Evolutionary conservation across 2,113 vertebrate species (phyloP).

Genomic region (Romanogobio albipinnatus): DNA sequence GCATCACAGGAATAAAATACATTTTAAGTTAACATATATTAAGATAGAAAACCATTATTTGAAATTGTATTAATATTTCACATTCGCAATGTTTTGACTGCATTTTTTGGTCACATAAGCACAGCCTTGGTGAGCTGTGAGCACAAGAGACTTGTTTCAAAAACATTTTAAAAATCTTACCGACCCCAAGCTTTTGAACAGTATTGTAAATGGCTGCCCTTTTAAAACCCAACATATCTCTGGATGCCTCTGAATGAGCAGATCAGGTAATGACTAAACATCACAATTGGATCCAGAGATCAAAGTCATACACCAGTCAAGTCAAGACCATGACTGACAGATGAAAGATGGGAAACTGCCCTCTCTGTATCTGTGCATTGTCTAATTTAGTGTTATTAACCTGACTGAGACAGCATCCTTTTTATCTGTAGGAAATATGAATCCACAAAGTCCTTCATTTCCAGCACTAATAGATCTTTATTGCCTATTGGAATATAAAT

Average conservation of each 20-base stretch:
- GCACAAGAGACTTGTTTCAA: neutral
- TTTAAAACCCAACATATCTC: neutral
- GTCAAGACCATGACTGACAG: conserved; percentile 36
- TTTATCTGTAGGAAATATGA: conserved; percentile 43
- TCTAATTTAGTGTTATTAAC: conserved; percentile 37
- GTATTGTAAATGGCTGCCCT: neutral
- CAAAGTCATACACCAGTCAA: conserved; percentile 13
- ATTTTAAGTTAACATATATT: neutral
- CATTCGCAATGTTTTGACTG: neutral
- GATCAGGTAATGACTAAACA: neutral
- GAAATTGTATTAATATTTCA: no score
- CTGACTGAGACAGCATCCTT: conserved; percentile 21
- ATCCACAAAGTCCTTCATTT: conserved; percentile 39
- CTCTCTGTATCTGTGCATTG: neutral
- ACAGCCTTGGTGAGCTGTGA: neutral
- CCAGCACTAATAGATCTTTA: conserved; percentile 34
- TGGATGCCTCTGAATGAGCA: conserved; percentile 29
- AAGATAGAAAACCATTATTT: neutral
- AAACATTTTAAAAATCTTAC: neutral
- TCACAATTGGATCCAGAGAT: conserved; percentile 3
- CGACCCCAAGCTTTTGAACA: neutral
- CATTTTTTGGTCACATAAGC: neutral
- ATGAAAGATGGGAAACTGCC: conserved; percentile 42
- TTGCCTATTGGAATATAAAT: conserved; percentile 41
- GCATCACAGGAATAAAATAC: neutral